Evolutionary conservation across 2,113 vertebrate genomes (phyloP).

Genomic region (Barbus barbus): DNA sequence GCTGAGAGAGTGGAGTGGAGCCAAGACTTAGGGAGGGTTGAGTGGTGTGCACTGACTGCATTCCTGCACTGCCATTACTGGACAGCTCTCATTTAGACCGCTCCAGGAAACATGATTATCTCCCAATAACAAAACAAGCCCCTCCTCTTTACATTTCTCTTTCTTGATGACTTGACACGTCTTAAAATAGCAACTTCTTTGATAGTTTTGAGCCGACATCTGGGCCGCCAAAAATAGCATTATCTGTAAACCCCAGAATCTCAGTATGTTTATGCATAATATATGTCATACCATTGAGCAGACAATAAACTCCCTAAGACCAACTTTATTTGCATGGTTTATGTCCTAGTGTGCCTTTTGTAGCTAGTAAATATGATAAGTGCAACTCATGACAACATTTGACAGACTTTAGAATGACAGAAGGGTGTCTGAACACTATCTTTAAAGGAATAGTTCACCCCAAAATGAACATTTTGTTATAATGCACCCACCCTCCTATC

Average conservation of each 20-base stretch:
- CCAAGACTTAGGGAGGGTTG: constrained; percentile 81
- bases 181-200: constrained; percentile 38
- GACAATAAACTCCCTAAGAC: not conserved
- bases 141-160: constrained; percentile 15
- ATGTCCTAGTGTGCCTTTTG: not conserved
- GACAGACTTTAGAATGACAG: not conserved
- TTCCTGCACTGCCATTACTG: constrained; percentile 82
- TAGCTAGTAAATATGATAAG: constrained; percentile 2
- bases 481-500: too few species aligned
- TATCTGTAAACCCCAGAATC: not conserved
- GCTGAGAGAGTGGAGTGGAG: constrained; percentile 79
- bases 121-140: constrained; percentile 49
- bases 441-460: too few species aligned
- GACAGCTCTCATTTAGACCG: constrained; percentile 80
- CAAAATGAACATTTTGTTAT: too few species aligned
- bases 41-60: constrained; percentile 81
- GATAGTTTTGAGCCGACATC: constrained; percentile 16
- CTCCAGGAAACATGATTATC: constrained; percentile 78
- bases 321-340: not conserved
- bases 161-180: constrained; percentile 41
- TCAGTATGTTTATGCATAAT: constrained; percentile 8
- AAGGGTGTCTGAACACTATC: too few species aligned
- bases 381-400: not conserved
- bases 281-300: not conserved
- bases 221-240: not conserved